Evolutionary conservation across 2,888 invertebrate genomes (phyloP).

Genomic region (Galerucella nymphaeae): DNA sequence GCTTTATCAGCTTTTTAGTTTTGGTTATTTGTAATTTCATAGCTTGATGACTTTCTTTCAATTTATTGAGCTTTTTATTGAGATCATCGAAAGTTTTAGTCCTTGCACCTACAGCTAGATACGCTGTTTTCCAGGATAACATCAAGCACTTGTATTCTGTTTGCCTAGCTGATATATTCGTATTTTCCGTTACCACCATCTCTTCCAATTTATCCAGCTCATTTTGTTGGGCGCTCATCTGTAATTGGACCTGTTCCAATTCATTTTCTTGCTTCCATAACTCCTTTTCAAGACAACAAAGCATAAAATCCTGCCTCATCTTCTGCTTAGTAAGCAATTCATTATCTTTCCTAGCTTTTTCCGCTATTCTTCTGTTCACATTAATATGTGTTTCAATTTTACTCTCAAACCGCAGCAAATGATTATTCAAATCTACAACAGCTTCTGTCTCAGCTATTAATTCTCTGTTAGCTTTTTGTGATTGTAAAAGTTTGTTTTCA

Average conservation of each 20-base stretch:
- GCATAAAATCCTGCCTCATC: conserved; percentile 65
- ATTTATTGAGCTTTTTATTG: conserved; percentile 65
- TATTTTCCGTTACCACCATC: conserved; percentile 75
- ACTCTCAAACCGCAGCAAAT: conserved; percentile 72
- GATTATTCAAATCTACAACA: conserved; percentile 68
- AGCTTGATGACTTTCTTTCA: conserved; percentile 62
- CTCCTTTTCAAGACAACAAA: conserved; percentile 76
- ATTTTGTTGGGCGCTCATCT: conserved; percentile 73
- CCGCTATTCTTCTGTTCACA: conserved; percentile 73
- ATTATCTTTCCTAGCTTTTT: conserved; percentile 72
- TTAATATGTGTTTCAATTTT: conserved; percentile 73
- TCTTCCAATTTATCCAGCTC: conserved; percentile 72
- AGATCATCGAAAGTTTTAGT: conserved; percentile 75
- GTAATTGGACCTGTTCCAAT: conserved; percentile 72
- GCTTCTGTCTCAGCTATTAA: conserved; percentile 71
- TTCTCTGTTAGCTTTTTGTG: conserved; percentile 66
- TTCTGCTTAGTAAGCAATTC: conserved; percentile 69
- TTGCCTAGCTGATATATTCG: conserved; percentile 78
- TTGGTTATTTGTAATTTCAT: conserved; percentile 70
- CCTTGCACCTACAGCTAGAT: conserved; percentile 75
- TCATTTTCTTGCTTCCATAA: conserved; percentile 78
- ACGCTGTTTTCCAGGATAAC: conserved; percentile 80
- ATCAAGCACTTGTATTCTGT: conserved; percentile 76
- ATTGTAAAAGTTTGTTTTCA: conserved; percentile 62
- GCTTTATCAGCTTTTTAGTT: conserved; percentile 72